phyloP scores from a whole-genome alignment of 2,888 invertebrate species.

The Euclidia mi region DNA sequence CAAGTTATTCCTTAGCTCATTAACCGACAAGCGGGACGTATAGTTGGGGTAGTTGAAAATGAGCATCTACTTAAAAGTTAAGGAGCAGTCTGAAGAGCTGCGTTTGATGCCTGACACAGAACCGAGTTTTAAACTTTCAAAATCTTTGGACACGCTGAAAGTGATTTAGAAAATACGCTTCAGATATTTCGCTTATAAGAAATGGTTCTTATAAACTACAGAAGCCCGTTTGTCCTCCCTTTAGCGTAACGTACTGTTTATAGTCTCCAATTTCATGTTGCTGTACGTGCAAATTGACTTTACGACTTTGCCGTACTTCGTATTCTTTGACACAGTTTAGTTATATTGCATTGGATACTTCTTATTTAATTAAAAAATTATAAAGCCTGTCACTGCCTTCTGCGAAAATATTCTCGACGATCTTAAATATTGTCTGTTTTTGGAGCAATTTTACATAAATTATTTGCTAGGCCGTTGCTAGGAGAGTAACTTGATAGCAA shows the following conservation, averaged over 20 bases:
- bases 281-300: neutral
- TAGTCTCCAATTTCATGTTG: conserved; percentile 5
- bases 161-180: conserved; percentile 8
- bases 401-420: no score
- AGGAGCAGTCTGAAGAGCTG: conserved; percentile 26
- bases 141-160: conserved; percentile 29
- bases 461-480: neutral
- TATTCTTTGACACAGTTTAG: no score
- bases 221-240: conserved; percentile 6
- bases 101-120: conserved; percentile 35
- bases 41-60: conserved; percentile 61
- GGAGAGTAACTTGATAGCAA: no score
- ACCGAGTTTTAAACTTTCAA: conserved; percentile 23
- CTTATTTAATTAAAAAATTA: no score
- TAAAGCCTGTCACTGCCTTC: no score
- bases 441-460: neutral
- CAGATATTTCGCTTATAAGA: neutral
- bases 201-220: conserved; percentile 1
- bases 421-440: no score
- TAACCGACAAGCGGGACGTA: conserved; percentile 43
- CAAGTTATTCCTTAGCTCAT: conserved; percentile 48
- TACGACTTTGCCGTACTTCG: neutral
- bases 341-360: no score
- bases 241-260: conserved; percentile 5
- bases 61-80: conserved; percentile 63